Percentiles rank a stretch among this genome's conserved stretches.
These are phyloP conservation scores for Pseudococcus viburni DNA, from an alignment of 2,888 invertebrate genomes.

Conservation along the genomic window DNA sequence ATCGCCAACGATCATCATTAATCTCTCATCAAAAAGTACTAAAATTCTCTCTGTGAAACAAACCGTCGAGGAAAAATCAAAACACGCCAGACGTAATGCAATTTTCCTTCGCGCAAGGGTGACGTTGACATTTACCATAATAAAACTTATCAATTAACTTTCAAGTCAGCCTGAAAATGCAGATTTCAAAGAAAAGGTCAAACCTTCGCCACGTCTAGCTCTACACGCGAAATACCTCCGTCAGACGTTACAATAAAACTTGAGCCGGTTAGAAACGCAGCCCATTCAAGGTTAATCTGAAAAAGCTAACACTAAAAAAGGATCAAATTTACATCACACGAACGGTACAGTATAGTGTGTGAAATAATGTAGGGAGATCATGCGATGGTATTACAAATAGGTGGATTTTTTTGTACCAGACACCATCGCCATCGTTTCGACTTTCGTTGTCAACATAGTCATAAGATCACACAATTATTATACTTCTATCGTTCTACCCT, in stretches of 20 bases:
- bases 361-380: constrained; percentile 17
- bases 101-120: not conserved
- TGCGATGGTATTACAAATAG: constrained; percentile 14
- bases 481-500: too few species aligned
- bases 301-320: constrained; percentile 18
- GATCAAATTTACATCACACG: constrained; percentile 38
- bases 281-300: constrained; percentile 44
- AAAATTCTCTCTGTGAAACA: not conserved
- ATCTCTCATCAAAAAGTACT: not conserved
- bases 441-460: not conserved
- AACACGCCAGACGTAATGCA: not conserved
- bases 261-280: not conserved
- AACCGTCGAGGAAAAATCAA: not conserved
- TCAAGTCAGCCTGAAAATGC: not conserved
- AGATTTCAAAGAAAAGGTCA: constrained; percentile 17
- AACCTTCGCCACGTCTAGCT: not conserved
- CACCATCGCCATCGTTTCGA: not conserved
- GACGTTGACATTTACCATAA: not conserved
- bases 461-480: not conserved
- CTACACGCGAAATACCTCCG: not conserved
- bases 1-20: too few species aligned
- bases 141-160: not conserved
- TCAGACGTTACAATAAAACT: not conserved
- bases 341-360: not conserved
- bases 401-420: constrained; percentile 20